Evolutionary conservation across 1,140 invertebrate genomes (phyloP).

Genomic region (Conus ventricosus): DNA sequence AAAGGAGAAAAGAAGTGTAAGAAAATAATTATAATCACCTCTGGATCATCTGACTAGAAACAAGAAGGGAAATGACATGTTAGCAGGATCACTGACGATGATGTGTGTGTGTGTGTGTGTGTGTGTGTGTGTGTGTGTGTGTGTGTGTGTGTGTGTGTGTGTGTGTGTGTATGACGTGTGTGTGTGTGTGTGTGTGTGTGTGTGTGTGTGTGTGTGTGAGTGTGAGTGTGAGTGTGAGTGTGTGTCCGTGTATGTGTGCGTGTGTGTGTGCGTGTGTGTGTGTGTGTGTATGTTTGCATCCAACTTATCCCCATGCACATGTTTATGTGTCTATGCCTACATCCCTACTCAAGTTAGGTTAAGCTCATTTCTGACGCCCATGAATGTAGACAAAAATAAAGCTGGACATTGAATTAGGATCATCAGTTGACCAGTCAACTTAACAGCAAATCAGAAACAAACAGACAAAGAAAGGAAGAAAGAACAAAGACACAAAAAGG

Average conservation of each 20-base stretch:
- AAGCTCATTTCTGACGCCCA: too few relatives aligned
- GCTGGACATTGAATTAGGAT: background rate
- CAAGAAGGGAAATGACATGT: too few relatives aligned
- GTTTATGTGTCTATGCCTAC: too few relatives aligned
- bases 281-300: background rate
- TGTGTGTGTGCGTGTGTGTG: background rate
- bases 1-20: background rate
- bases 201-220: background rate
- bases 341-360: too few relatives aligned
- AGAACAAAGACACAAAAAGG: background rate
- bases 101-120: too few relatives aligned
- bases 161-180: too few relatives aligned
- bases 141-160: too few relatives aligned
- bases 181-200: background rate
- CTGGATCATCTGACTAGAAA: conserved; percentile 1
- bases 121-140: too few relatives aligned
- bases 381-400: too few relatives aligned
- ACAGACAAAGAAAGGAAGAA: background rate
- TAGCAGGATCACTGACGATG: too few relatives aligned
- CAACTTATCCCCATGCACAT: too few relatives aligned
- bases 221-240: background rate
- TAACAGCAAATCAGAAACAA: background rate
- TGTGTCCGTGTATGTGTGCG: background rate
- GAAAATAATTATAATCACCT: conserved; percentile 17
- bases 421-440: background rate